Evolutionary conservation across 2,888 invertebrate genomes (phyloP).

Genomic region (Malthinus seriepunctatus): DNA sequence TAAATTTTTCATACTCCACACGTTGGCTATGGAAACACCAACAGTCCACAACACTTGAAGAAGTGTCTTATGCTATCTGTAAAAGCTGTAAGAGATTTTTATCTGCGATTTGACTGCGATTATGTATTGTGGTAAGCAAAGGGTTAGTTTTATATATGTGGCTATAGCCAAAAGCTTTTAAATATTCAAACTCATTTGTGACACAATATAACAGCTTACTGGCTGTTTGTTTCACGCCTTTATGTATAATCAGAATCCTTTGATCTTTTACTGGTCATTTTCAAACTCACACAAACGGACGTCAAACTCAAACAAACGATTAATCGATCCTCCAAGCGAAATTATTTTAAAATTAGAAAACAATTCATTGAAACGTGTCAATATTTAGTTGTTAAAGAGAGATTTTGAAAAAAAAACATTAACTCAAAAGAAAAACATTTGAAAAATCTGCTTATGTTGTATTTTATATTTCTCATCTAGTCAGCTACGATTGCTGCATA

Average conservation of each 20-base stretch:
- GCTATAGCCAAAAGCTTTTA: constrained; percentile 5
- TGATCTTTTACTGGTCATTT: constrained; percentile 32
- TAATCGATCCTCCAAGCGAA: neutral
- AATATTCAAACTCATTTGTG: constrained; percentile 32
- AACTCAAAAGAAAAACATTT: too few species aligned
- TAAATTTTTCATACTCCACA: constrained; percentile 6
- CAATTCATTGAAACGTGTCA: too few species aligned
- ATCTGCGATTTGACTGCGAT: constrained; percentile 31
- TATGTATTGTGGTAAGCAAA: constrained; percentile 15
- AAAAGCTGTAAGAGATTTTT: constrained; percentile 18
- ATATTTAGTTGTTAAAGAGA: too few species aligned
- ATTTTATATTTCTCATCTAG: too few species aligned
- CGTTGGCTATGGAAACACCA: too few species aligned
- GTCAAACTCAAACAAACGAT: too few species aligned
- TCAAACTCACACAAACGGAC: neutral
- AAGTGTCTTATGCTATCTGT: neutral
- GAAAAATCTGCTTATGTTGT: too few species aligned
- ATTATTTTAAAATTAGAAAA: neutral
- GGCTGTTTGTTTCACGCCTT: constrained; percentile 31
- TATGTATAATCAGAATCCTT: constrained; percentile 26
- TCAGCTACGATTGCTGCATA: too few species aligned
- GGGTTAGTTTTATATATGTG: constrained; percentile 5
- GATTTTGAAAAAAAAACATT: too few species aligned
- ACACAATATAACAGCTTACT: constrained; percentile 29
- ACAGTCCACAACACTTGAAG: too few species aligned